Conservation (phyloP, 2,797 vertebrate species). For the Cirrhinus molitorella region DNA sequence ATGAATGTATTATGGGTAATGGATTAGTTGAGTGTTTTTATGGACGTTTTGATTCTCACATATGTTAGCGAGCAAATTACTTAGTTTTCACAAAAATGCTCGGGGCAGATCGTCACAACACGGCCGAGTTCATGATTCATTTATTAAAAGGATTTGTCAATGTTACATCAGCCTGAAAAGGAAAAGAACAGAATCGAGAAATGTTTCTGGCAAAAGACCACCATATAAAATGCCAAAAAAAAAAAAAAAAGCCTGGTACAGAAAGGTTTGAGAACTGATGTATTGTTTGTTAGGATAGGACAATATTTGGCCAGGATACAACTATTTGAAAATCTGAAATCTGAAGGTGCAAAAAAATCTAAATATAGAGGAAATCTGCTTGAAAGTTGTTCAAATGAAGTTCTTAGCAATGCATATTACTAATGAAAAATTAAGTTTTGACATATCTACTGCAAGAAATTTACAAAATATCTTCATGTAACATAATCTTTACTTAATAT, state of each 20-base stretch:
- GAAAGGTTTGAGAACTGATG: constrained; percentile 32
- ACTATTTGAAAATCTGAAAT: too few species aligned
- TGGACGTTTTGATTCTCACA: constrained; percentile 61
- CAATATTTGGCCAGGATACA: too few species aligned
- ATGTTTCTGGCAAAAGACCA: constrained; percentile 12
- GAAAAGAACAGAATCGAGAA: constrained; percentile 24
- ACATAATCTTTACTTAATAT: too few species aligned
- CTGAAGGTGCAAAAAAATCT: too few species aligned
- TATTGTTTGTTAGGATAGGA: too few species aligned
- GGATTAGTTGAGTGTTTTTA: constrained; percentile 59
- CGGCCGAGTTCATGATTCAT: constrained; percentile 51
- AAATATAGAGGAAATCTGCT: too few species aligned
- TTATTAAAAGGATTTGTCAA: constrained; percentile 59
- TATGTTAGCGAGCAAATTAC: constrained; percentile 60
- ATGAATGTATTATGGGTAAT: constrained; percentile 64
- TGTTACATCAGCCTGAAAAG: constrained; percentile 44
- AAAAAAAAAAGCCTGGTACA: not conserved
- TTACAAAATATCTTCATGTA: too few species aligned
- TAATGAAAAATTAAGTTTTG: too few species aligned
- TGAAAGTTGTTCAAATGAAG: too few species aligned
- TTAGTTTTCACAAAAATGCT: constrained; percentile 61
- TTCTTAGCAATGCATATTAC: too few species aligned
- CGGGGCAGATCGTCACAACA: constrained; percentile 51
- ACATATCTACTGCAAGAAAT: too few species aligned
- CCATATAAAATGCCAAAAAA: not conserved